These are phyloP conservation scores for Egretta garzetta DNA, from an alignment of 2,113 vertebrate genomes.

Conservation along the genomic window DNA sequence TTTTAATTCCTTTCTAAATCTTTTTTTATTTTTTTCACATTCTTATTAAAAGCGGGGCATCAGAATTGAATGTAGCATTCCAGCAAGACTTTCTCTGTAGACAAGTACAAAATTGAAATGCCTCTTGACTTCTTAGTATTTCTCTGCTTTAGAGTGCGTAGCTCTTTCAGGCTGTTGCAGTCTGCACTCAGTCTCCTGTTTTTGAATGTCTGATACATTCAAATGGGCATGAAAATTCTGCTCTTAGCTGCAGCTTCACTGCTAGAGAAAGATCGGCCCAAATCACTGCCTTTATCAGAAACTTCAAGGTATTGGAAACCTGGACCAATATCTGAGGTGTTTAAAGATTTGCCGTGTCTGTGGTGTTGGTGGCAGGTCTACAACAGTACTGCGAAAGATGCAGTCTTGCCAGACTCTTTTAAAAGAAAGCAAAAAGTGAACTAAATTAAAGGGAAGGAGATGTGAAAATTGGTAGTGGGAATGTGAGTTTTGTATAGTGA, in stretches of 20 bases:
- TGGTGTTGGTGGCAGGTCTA: background rate
- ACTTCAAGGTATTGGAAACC: background rate
- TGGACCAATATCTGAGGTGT: background rate
- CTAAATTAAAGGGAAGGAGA: background rate
- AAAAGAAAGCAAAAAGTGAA: background rate
- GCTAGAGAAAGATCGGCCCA: background rate
- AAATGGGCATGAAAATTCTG: background rate
- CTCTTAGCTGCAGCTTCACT: background rate
- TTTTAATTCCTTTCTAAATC: background rate
- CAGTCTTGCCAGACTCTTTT: background rate
- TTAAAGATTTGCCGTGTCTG: background rate
- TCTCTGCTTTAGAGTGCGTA: background rate
- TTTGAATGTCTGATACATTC: background rate
- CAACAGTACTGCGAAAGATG: background rate
- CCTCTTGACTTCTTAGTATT: background rate
- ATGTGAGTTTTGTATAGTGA: background rate
- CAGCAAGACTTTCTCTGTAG: background rate
- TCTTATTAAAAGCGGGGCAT: background rate
- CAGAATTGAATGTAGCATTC: background rate
- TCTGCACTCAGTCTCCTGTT: background rate
- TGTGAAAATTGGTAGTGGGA: background rate
- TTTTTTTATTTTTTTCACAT: accelerated
- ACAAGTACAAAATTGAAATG: background rate
- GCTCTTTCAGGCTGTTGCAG: background rate
- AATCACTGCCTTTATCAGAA: background rate